These are phyloP conservation scores for Pygocentrus nattereri DNA, from an alignment of 2,797 vertebrate genomes.

Conservation along the genomic window DNA sequence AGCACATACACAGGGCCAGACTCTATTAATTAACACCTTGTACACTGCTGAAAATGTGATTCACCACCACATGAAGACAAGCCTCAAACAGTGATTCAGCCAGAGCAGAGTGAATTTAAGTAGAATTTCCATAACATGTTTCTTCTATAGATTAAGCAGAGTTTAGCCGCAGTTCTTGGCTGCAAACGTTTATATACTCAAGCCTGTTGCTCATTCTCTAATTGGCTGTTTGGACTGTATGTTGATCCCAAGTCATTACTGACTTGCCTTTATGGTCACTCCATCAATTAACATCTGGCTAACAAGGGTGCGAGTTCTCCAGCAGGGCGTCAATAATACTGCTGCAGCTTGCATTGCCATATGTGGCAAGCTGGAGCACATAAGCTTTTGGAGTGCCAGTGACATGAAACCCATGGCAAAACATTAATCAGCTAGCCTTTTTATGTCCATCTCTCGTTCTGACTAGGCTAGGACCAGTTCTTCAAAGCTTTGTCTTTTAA, in stretches of 20 bases:
- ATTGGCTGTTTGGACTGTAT: slow-evolving; percentile 48
- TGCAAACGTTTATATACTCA: slow-evolving; percentile 34
- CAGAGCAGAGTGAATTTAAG: slow-evolving; percentile 8
- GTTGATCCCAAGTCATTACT: slow-evolving; percentile 57
- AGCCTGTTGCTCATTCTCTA: slow-evolving; percentile 47
- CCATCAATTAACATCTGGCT: slow-evolving; percentile 61
- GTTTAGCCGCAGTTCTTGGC: slow-evolving; percentile 20
- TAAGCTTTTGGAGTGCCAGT: slow-evolving; percentile 53
- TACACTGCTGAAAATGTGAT: slow-evolving; percentile 47
- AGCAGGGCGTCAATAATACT: slow-evolving; percentile 52
- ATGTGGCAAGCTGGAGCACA: slow-evolving; percentile 45
- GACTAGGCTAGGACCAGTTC: slow-evolving; percentile 46
- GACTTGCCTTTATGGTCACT: slow-evolving; percentile 50
- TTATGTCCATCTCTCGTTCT: slow-evolving; percentile 57
- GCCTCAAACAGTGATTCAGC: slow-evolving; percentile 18
- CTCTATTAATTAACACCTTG: slow-evolving; percentile 62
- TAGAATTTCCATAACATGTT: slow-evolving; percentile 27
- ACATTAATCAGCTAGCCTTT: slow-evolving; percentile 58
- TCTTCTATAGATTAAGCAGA: slow-evolving; percentile 28
- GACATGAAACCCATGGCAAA: slow-evolving; percentile 52
- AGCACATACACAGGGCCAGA: slow-evolving; percentile 50
- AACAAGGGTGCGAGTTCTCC: slow-evolving; percentile 54
- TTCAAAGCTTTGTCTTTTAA: slow-evolving; percentile 30
- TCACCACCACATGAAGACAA: slow-evolving; percentile 48
- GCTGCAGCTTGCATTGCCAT: slow-evolving; percentile 43